These are phyloP conservation scores for Arion vulgaris DNA, from an alignment of 1,140 invertebrate species.

Conservation along the genomic window DNA sequence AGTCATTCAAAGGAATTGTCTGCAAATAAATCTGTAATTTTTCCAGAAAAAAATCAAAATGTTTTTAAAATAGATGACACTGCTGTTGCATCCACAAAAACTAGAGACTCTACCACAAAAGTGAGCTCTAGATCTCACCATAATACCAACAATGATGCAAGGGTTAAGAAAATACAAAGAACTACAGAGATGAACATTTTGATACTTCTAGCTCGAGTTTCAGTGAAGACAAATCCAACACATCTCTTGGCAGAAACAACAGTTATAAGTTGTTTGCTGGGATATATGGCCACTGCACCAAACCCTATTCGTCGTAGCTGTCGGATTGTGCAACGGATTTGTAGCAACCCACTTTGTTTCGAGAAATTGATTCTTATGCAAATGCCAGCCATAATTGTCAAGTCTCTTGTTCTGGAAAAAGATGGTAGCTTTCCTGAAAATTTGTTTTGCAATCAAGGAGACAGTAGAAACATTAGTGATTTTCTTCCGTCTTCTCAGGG, in stretches of 20 bases:
- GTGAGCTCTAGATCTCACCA: neutral
- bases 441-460: neutral
- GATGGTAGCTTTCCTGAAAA: conserved; percentile 9
- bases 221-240: conserved; percentile 50
- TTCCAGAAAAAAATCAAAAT: neutral
- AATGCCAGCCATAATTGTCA: conserved; percentile 41
- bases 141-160: neutral
- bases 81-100: neutral
- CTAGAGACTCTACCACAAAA: neutral
- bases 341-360: conserved; percentile 49
- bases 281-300: conserved; percentile 42
- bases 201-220: conserved; percentile 54
- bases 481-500: conserved; percentile 10
- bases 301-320: conserved; percentile 41
- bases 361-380: conserved; percentile 41
- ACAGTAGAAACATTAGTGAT: neutral
- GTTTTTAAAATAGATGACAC: neutral
- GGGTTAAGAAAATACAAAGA: conserved; percentile 16
- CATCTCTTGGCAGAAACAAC: conserved; percentile 41
- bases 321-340: conserved; percentile 46
- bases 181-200: conserved; percentile 55
- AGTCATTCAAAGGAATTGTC: neutral
- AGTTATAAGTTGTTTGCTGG: conserved; percentile 44
- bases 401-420: conserved; percentile 37
- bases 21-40: neutral